phyloP scores from a whole-genome alignment of 92 coral and sea anemone species.

The Isaurus tuberculatus region DNA sequence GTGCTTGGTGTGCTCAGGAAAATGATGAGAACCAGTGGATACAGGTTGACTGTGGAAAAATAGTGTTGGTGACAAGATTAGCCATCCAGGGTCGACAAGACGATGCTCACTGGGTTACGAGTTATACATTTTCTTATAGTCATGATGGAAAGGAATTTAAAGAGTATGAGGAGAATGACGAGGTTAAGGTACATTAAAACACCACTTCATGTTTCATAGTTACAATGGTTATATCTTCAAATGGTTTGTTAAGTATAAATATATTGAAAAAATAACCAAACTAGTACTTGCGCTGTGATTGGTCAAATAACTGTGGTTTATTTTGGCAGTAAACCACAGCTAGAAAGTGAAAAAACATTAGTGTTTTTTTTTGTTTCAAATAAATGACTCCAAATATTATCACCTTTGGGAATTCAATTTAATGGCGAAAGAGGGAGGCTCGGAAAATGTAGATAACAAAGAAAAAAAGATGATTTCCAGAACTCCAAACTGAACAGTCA shows the following conservation, averaged over 20 bases:
- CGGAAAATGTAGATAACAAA: no score
- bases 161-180: constrained; percentile 76
- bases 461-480: no score
- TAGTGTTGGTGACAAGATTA: constrained; percentile 64
- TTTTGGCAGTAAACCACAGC: no score
- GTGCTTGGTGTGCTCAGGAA: constrained; percentile 1
- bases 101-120: constrained; percentile 70
- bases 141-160: constrained; percentile 66
- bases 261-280: no score
- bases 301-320: not conserved
- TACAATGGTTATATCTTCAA: not conserved
- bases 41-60: constrained; percentile 58
- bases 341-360: no score
- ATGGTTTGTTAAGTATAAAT: no score
- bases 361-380: no score
- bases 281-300: no score
- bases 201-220: not conserved
- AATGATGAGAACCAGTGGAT: constrained; percentile 30
- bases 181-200: constrained; percentile 64
- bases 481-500: no score
- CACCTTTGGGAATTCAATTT: no score
- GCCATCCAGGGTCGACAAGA: constrained; percentile 78
- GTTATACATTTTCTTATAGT: constrained; percentile 72
- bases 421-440: no score
- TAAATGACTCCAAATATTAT: no score